A percentile compares a stretch with the other conserved stretches of the same genome.
Evolutionary conservation across 2,797 vertebrate species (phyloP).

Genomic region (Chanos chanos): DNA sequence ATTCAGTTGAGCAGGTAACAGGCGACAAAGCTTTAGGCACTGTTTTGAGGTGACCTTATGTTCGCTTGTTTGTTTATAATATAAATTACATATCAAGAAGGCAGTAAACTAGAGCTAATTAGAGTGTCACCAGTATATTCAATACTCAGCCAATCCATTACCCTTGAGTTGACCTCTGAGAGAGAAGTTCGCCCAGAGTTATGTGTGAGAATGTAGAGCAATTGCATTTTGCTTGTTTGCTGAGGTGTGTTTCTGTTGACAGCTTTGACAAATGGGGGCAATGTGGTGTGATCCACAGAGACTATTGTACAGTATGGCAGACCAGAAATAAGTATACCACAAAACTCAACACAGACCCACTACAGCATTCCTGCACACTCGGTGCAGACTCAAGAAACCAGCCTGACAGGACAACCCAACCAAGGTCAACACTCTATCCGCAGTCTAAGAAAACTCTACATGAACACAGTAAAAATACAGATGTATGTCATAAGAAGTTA

Average conservation of each 20-base stretch:
- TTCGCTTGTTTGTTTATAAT: constrained; percentile 2
- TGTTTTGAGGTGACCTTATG: constrained; percentile 31
- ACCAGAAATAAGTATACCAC: constrained; percentile 27
- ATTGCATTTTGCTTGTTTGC: constrained; percentile 42
- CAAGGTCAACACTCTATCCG: constrained; percentile 14
- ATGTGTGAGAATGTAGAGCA: constrained; percentile 29
- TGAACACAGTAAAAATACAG: too few species aligned
- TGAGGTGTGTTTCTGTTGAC: constrained; percentile 45
- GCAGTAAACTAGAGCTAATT: constrained; percentile 38
- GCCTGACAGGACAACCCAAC: background rate
- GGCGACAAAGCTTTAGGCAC: too few species aligned
- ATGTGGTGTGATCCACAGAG: constrained; percentile 44
- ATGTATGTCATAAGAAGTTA: too few species aligned
- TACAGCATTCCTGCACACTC: constrained; percentile 1
- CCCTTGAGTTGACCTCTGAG: constrained; percentile 43
- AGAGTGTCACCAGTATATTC: constrained; percentile 26
- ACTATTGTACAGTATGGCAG: constrained; percentile 37
- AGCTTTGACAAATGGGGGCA: constrained; percentile 50
- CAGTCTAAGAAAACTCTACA: constrained; percentile 5
- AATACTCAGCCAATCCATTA: constrained; percentile 41
- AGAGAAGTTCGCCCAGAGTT: constrained; percentile 20
- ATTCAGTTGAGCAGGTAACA: too few species aligned
- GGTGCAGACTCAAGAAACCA: too few species aligned
- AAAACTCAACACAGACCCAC: constrained; percentile 14
- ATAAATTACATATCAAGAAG: constrained; percentile 26